Conservation (phyloP, 2,888 invertebrate species). For the Sarcophaga subvicina region DNA sequence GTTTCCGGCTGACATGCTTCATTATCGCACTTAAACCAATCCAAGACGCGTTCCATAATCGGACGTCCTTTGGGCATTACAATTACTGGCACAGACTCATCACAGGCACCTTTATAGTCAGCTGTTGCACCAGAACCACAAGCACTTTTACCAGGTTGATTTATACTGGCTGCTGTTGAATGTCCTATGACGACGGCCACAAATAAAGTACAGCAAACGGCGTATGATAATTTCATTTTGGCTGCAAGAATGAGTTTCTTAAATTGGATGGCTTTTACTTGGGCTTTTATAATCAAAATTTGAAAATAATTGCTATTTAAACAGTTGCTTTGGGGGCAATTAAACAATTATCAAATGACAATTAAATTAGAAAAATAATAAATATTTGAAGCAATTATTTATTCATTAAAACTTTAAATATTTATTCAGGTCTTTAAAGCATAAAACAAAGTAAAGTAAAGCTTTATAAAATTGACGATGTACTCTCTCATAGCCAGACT, state of each 20-base stretch:
- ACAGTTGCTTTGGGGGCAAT: background rate
- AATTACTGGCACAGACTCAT: slow-evolving; percentile 5
- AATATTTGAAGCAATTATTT: background rate
- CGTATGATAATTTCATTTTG: background rate
- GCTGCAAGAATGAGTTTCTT: background rate
- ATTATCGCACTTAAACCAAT: slow-evolving; percentile 12
- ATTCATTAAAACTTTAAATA: background rate
- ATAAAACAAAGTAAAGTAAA: too few species aligned
- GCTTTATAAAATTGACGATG: too few species aligned
- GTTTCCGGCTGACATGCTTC: background rate
- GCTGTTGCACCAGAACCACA: background rate
- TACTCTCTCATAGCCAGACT: too few species aligned
- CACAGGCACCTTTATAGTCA: slow-evolving; percentile 4
- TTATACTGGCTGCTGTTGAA: background rate
- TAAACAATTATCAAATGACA: background rate
- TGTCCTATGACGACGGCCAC: background rate
- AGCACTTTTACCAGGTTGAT: background rate
- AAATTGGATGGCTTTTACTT: background rate
- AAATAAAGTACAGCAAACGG: background rate
- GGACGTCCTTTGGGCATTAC: slow-evolving; percentile 15
- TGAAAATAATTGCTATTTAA: background rate
- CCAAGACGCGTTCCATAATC: slow-evolving; percentile 22
- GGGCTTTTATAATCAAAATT: background rate
- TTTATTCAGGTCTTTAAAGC: too few species aligned
- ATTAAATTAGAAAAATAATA: background rate